Conservation (phyloP, 2,113 vertebrate genomes). For the Poecile atricapillus region DNA sequence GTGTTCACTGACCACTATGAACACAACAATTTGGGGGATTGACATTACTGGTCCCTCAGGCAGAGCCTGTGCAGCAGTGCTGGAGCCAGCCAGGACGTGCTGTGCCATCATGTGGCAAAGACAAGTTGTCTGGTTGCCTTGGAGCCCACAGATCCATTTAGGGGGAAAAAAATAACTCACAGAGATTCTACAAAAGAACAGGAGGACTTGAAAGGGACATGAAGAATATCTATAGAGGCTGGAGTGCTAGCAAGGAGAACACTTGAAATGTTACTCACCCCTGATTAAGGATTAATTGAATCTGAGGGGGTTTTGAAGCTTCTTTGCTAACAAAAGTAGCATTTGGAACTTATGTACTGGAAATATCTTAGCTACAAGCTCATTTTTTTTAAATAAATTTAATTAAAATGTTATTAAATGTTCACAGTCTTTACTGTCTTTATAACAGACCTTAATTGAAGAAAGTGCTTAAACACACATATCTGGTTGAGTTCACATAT, state of each 20-base stretch:
- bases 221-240: background rate
- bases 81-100: background rate
- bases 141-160: background rate
- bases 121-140: background rate
- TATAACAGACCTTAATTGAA: background rate
- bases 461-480: background rate
- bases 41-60: accelerated
- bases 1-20: accelerated
- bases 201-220: background rate
- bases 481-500: background rate
- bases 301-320: background rate
- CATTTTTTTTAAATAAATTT: accelerated
- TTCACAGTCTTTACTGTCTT: background rate
- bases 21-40: background rate
- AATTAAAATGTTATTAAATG: background rate
- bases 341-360: background rate
- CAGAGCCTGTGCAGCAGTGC: background rate
- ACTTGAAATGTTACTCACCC: background rate
- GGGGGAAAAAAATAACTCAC: background rate
- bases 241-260: background rate
- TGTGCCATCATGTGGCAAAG: background rate
- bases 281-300: background rate
- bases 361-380: background rate
- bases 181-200: background rate
- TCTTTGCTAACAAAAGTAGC: background rate